These are phyloP conservation scores for Bufo bufo DNA, from an alignment of 2,113 vertebrate genomes.

Conservation along the genomic window DNA sequence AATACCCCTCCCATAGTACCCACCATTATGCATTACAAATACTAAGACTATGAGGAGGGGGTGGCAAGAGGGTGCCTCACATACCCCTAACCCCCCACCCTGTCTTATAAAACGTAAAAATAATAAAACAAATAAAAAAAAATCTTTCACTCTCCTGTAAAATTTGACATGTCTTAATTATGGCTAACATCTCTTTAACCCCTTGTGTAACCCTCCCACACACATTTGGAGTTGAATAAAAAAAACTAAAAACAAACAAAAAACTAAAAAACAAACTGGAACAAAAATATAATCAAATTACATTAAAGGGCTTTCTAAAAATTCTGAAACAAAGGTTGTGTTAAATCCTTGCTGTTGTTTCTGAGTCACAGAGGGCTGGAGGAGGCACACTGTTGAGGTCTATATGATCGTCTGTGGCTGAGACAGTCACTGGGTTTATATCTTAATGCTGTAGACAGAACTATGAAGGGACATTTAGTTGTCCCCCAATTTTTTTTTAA, in stretches of 20 bases:
- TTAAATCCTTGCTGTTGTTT: conserved; percentile 30
- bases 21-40: conserved; percentile 1
- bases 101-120: conserved; percentile 19
- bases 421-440: conserved; percentile 33
- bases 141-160: conserved; percentile 41
- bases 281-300: background rate
- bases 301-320: conserved; percentile 10
- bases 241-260: background rate
- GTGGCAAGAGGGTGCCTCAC: conserved; percentile 1
- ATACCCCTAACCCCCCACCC: background rate
- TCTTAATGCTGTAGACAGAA: conserved; percentile 41
- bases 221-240: conserved; percentile 12
- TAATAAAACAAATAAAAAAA: background rate
- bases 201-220: conserved; percentile 6
- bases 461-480: background rate
- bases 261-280: background rate
- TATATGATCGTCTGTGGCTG: conserved; percentile 44
- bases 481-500: conserved; percentile 6
- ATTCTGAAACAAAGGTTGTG: background rate
- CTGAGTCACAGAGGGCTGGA: conserved; percentile 30
- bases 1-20: conserved; percentile 32
- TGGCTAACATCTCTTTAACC: conserved; percentile 43
- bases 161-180: conserved; percentile 30
- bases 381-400: conserved; percentile 44
- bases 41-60: conserved; percentile 23